phyloP scores from a whole-genome alignment of 2,888 invertebrate species.

The Lasioglossum malachurum region DNA sequence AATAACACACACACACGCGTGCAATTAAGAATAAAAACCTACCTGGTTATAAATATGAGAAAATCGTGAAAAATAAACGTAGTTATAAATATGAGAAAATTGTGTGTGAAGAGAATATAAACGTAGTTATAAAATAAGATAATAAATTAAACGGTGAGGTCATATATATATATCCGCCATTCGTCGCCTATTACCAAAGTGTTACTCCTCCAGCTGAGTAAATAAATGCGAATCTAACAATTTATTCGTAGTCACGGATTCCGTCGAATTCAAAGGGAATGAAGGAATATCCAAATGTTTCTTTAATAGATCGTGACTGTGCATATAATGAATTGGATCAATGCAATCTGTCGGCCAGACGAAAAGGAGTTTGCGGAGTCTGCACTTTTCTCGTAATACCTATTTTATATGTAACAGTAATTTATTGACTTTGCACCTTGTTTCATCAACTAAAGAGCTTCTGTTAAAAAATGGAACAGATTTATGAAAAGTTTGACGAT shows the following conservation, averaged over 20 bases:
- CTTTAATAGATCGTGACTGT: constrained; percentile 50
- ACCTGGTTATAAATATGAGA: too few relatives aligned
- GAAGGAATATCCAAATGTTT: constrained; percentile 34
- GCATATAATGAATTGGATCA: constrained; percentile 47
- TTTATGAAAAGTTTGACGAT: neutral
- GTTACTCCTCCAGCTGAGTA: neutral
- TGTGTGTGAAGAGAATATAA: neutral
- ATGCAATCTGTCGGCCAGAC: constrained; percentile 12
- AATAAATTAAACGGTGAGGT: neutral
- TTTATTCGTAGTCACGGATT: constrained; percentile 50
- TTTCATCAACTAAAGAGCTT: neutral
- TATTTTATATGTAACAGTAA: neutral
- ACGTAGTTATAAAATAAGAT: neutral
- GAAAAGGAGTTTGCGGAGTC: neutral
- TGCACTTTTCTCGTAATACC: neutral
- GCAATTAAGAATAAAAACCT: neutral
- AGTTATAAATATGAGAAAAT: neutral
- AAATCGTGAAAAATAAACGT: neutral
- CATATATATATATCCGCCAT: neutral
- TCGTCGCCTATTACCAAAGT: neutral
- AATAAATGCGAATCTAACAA: constrained; percentile 25
- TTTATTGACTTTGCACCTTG: neutral
- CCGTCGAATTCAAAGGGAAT: neutral
- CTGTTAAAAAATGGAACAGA: neutral
- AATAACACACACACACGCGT: too few relatives aligned